Evolutionary conservation across 2,113 vertebrate species (phyloP), one percentile per base, ranked within the genome.

Genomic region (Sturnus vulgaris): DNA sequence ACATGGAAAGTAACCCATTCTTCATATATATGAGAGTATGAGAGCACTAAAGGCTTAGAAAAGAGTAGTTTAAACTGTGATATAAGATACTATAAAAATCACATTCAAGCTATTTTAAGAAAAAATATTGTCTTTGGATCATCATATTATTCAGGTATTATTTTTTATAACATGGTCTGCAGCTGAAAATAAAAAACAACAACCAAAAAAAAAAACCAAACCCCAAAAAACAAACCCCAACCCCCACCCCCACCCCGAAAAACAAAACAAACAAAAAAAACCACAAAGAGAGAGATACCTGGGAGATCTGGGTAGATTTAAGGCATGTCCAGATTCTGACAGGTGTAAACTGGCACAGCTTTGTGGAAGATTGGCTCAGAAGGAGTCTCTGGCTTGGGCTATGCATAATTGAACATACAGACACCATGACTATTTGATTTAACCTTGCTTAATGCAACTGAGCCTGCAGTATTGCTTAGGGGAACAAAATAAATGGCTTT

Each of bases 381-480:
- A 78, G 46, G 52, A 84, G n/a, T 59, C 57, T 87, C 65, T 82
- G 77, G 49, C 49, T 93, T 9, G 1, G 44, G 18, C 61, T 89
- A 85, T 89, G 53, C 57, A 82, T 95, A 95, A 96, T 52, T 95
- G 81, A 95, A 91, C 33, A 69, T 24, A 24, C 53, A 95, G 92
- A 87, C 81, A 95, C 85, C 47, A 64, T 33, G 81, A 84, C 83
- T 87, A 68, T 79, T 93, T 68, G 81, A 95, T 93, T 95, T 91
- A 96, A 84, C 81, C 33, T 95, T 89, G 57, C 73, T 96, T 93
- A 96, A 91, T 93, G 84, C 66, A 85, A 93, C 84, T 82, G 78
- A 95, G 70, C 42, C 91, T 82, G 70, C 46, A 91, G 46, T 65
- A 76, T 79, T 92, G 61, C 89, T 95, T 93, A 61, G 33, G 84